These are phyloP conservation scores for Hoplias malabaricus DNA, from an alignment of 2,113 vertebrate genomes.

Conservation along the genomic window DNA sequence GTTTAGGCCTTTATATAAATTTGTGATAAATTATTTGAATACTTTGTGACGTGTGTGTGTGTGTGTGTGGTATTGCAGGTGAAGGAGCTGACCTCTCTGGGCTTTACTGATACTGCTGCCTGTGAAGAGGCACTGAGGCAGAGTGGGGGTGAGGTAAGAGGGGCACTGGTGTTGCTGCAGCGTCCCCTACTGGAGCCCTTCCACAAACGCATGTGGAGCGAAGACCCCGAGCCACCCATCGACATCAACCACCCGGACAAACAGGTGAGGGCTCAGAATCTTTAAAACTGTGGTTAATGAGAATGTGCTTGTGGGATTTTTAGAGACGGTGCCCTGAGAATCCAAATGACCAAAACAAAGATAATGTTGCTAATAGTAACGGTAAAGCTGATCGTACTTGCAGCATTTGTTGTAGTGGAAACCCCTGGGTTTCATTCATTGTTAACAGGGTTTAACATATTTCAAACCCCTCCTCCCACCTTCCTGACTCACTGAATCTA, in stretches of 20 bases:
- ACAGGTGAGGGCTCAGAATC: constrained; percentile 69
- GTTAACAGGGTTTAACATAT: no score
- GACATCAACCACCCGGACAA: constrained; percentile 78
- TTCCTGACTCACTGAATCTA: background rate
- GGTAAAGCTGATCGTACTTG: no score
- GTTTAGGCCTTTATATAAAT: background rate
- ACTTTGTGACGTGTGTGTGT: background rate
- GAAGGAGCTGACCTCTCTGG: constrained; percentile 77
- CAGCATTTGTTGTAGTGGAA: no score
- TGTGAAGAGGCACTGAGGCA: constrained; percentile 82
- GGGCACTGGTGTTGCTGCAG: constrained; percentile 81
- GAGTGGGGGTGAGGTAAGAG: constrained; percentile 81
- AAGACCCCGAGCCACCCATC: constrained; percentile 69
- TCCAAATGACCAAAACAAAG: no score
- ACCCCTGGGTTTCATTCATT: no score
- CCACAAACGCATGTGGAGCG: constrained; percentile 80
- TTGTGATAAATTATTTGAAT: background rate
- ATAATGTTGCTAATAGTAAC: no score
- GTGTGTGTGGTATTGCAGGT: constrained; percentile 69
- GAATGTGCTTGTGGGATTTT: no score
- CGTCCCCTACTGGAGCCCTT: constrained; percentile 81
- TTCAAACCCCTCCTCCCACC: background rate
- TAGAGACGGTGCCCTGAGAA: no score
- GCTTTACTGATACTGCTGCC: constrained; percentile 72
- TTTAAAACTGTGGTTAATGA: no score